Conservation (phyloP, 1,140 invertebrate genomes). For the Helicoverpa armigera region DNA sequence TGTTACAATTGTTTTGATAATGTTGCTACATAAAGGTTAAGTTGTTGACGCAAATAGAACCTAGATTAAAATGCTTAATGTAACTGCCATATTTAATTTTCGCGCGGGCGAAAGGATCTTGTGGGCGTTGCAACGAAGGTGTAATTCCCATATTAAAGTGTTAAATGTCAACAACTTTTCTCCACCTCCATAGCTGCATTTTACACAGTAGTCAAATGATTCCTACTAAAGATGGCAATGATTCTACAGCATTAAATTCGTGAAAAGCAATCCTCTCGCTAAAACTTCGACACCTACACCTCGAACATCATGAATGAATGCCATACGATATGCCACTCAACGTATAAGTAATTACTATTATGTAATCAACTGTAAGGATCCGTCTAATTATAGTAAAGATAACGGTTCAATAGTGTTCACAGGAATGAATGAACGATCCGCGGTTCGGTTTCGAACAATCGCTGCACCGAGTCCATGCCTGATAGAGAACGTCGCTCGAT, state of each 20-base stretch:
- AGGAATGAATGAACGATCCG: slow-evolving; percentile 49
- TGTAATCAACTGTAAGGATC: slow-evolving; percentile 49
- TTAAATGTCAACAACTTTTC: slow-evolving; percentile 46
- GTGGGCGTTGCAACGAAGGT: slow-evolving; percentile 23
- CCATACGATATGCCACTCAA: background rate
- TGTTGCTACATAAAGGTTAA: slow-evolving; percentile 19
- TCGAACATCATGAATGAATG: slow-evolving; percentile 13
- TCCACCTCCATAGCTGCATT: background rate
- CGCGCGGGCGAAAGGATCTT: background rate
- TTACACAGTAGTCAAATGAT: no score
- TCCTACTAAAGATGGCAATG: no score
- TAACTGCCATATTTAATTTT: slow-evolving; percentile 23
- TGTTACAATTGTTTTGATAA: slow-evolving; percentile 33
- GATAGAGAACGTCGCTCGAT: background rate
- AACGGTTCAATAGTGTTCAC: slow-evolving; percentile 55
- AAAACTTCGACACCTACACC: background rate
- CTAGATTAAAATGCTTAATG: background rate
- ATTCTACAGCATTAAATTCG: no score
- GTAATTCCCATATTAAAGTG: slow-evolving; percentile 35
- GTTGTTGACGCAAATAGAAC: slow-evolving; percentile 23
- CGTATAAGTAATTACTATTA: slow-evolving; percentile 11
- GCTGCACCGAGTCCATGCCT: slow-evolving; percentile 40
- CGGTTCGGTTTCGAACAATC: slow-evolving; percentile 31
- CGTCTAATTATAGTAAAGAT: slow-evolving; percentile 61
- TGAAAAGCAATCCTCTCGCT: no score